These are phyloP conservation scores for Columbina picui DNA, from an alignment of 2,113 vertebrate species.

Conservation along the genomic window DNA sequence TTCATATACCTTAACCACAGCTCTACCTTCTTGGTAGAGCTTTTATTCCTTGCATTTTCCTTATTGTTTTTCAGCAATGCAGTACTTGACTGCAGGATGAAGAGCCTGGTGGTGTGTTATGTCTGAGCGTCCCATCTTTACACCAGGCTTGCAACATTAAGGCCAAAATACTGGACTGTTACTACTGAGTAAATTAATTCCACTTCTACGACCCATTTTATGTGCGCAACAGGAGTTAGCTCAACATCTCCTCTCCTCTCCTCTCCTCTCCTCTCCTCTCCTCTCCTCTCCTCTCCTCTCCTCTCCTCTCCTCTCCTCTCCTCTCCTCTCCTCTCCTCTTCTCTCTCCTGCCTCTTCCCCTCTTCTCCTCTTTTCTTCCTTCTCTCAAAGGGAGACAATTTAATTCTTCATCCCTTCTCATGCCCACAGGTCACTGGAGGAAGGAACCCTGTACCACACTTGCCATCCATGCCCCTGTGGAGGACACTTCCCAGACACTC, in stretches of 20 bases:
- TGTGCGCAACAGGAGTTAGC: background rate
- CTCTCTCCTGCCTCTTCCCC: no score
- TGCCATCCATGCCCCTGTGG: rapidly evolving
- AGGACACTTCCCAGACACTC: background rate
- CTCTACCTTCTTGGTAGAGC: background rate
- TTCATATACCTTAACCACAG: background rate
- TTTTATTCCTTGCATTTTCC: background rate
- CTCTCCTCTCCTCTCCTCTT: no score
- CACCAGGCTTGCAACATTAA: background rate
- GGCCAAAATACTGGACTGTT: background rate
- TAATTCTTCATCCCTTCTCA: background rate
- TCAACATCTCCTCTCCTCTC: background rate
- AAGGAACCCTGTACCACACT: background rate
- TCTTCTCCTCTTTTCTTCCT: no score
- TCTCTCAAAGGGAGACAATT: background rate
- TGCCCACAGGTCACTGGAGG: background rate
- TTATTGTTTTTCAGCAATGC: background rate
- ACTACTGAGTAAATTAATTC: background rate
- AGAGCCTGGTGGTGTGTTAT: background rate
- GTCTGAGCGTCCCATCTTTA: background rate
- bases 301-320: no score
- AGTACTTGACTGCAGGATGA: background rate
- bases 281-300: no score
- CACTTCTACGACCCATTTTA: background rate
- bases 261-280: no score